These are phyloP conservation scores for Perdita meconis DNA, from an alignment of 2,888 invertebrate species.

Conservation along the genomic window DNA sequence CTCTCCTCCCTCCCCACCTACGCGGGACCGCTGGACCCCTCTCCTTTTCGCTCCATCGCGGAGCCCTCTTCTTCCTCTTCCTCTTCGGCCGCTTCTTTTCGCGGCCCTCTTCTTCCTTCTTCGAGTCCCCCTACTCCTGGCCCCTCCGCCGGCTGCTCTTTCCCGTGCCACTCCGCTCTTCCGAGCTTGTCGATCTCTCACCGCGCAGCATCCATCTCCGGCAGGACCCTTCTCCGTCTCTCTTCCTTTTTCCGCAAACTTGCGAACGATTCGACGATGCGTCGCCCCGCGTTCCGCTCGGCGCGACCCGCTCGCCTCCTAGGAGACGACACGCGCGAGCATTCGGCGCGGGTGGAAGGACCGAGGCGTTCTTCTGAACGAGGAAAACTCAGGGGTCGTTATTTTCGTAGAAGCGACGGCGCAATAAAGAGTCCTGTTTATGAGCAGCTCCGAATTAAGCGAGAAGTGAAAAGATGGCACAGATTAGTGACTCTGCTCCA, in stretches of 20 bases:
- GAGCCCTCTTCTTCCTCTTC: slow-evolving; percentile 35
- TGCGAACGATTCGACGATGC: slow-evolving; percentile 29
- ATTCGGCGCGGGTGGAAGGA: background rate
- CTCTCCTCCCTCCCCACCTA: slow-evolving; percentile 42
- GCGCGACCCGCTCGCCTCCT: slow-evolving; percentile 52
- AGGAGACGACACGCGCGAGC: background rate
- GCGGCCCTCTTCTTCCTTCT: slow-evolving; percentile 8
- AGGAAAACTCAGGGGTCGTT: too few species aligned
- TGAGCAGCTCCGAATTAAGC: too few species aligned
- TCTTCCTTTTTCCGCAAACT: slow-evolving; percentile 12
- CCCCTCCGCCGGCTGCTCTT: slow-evolving; percentile 24
- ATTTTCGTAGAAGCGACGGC: too few species aligned
- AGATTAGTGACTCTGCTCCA: too few species aligned
- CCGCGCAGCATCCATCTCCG: slow-evolving; percentile 49
- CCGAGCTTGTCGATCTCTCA: slow-evolving; percentile 43
- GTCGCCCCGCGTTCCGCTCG: slow-evolving; percentile 14
- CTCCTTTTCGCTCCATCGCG: slow-evolving; percentile 34
- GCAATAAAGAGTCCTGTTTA: too few species aligned
- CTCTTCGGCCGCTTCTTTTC: slow-evolving; percentile 25
- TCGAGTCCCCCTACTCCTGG: slow-evolving; percentile 17
- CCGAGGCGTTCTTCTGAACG: too few species aligned
- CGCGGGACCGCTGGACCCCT: slow-evolving; percentile 15
- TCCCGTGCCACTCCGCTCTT: slow-evolving; percentile 37
- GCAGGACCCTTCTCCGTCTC: slow-evolving; percentile 34
- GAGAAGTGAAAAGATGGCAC: too few species aligned